phyloP scores from a whole-genome alignment of 2,888 invertebrate species.

The Nesidiocoris tenuis region DNA sequence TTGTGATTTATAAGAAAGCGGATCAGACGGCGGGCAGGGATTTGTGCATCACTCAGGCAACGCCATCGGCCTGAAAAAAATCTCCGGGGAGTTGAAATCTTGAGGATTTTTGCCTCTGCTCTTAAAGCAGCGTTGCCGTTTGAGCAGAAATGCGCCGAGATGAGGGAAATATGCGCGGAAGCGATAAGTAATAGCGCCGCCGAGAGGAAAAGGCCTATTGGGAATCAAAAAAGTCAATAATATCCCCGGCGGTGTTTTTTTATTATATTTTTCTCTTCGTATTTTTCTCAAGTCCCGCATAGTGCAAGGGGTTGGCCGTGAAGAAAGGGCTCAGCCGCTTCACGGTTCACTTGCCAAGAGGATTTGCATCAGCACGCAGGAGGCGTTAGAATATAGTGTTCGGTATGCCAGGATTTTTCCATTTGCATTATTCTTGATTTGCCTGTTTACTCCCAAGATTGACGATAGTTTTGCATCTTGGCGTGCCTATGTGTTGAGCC shows the following conservation, averaged over 20 bases:
- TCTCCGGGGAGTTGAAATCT: background rate
- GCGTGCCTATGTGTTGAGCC: too few species aligned
- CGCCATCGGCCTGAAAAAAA: background rate
- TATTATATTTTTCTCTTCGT: background rate
- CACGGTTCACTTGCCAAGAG: conserved; percentile 48
- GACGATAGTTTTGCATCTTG: too few species aligned
- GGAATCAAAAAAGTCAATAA: background rate
- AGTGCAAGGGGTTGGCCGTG: background rate
- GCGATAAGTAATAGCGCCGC: background rate
- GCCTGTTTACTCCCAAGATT: too few species aligned
- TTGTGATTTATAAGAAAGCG: background rate
- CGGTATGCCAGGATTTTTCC: too few species aligned
- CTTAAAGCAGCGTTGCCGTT: background rate
- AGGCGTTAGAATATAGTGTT: too few species aligned
- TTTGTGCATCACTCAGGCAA: background rate
- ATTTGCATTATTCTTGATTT: too few species aligned
- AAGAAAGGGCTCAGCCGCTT: background rate
- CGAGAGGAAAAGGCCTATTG: background rate
- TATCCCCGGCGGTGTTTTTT: background rate
- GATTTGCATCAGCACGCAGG: conserved; percentile 47
- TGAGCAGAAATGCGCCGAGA: background rate
- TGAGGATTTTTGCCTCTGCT: background rate
- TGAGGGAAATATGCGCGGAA: background rate
- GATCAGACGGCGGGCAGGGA: background rate
- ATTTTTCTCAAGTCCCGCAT: background rate